These are phyloP conservation scores for Thamnaconus septentrionalis DNA, from an alignment of 2,113 vertebrate genomes.

Conservation along the genomic window DNA sequence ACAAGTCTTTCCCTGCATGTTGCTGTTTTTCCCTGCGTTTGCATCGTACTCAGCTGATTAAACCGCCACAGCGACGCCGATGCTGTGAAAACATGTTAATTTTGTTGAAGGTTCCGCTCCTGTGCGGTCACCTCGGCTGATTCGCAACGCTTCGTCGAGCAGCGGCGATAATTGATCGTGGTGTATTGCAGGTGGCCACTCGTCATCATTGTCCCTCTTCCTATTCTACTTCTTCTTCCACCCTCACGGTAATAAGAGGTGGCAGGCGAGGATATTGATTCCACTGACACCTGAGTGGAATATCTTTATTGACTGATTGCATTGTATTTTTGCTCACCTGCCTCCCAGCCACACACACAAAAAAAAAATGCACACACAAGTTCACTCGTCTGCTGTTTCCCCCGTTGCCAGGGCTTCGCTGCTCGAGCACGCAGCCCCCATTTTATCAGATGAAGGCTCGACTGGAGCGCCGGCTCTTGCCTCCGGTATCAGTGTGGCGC, in stretches of 20 bases:
- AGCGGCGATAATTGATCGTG: slow-evolving; percentile 27
- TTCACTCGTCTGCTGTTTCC: slow-evolving; percentile 9
- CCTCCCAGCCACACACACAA: neutral
- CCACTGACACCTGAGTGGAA: slow-evolving; percentile 50
- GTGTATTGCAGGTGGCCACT: slow-evolving; percentile 20
- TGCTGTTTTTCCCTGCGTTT: no score
- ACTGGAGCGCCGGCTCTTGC: slow-evolving; percentile 27
- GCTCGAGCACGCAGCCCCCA: slow-evolving; percentile 43
- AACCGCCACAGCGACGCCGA: neutral
- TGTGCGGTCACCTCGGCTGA: slow-evolving; percentile 2
- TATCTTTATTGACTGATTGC: slow-evolving; percentile 50
- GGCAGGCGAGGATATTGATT: slow-evolving; percentile 54
- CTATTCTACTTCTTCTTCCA: neutral
- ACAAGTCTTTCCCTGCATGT: no score
- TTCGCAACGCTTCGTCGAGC: slow-evolving; percentile 7
- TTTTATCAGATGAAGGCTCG: slow-evolving; percentile 46
- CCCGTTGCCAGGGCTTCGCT: slow-evolving; percentile 36
- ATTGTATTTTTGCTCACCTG: neutral
- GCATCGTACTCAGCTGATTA: slow-evolving; percentile 6
- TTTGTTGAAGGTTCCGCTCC: neutral
- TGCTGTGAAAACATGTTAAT: neutral
- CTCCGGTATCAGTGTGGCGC: no score
- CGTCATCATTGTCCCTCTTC: slow-evolving; percentile 10
- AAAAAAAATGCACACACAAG: neutral
- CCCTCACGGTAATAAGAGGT: slow-evolving; percentile 8